A percentile compares a stretch with the other conserved stretches of the same genome.
Conservation (phyloP, 2,888 invertebrate species). For the Oscheius onirici region DNA sequence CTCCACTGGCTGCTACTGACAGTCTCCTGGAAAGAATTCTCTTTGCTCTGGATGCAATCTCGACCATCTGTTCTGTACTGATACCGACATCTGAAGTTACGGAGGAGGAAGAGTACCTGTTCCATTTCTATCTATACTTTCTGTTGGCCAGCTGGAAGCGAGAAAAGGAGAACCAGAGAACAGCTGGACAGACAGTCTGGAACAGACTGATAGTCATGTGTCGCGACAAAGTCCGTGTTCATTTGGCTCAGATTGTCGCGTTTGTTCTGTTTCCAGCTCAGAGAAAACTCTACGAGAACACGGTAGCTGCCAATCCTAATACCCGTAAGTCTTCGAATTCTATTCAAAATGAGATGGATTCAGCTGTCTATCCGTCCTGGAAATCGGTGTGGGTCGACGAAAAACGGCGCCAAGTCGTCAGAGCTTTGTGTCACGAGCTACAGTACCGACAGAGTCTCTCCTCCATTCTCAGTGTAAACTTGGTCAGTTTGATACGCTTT, state of each 20-base stretch:
- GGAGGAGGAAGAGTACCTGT: constrained; percentile 56
- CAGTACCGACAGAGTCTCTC: constrained; percentile 39
- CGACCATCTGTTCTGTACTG: constrained; percentile 43
- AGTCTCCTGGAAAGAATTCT: constrained; percentile 46
- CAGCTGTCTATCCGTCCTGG: constrained; percentile 23
- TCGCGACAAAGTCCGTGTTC: constrained; percentile 47
- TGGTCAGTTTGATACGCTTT: too few relatives aligned
- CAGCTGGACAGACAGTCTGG: constrained; percentile 43
- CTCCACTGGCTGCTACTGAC: constrained; percentile 48
- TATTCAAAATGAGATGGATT: neutral
- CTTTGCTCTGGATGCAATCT: constrained; percentile 44
- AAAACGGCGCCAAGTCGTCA: constrained; percentile 35
- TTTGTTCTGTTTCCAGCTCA: constrained; percentile 62
- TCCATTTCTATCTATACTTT: constrained; percentile 51
- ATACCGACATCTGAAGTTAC: constrained; percentile 28
- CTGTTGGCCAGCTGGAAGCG: constrained; percentile 48
- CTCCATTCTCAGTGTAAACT: constrained; percentile 42
- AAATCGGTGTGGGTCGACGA: constrained; percentile 39
- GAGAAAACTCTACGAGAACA: constrained; percentile 36
- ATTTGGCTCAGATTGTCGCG: constrained; percentile 63
- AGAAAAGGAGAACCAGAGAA: constrained; percentile 21
- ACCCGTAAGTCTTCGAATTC: neutral
- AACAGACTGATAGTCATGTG: constrained; percentile 41
- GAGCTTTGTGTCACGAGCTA: constrained; percentile 40
- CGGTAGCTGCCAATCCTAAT: neutral